phyloP scores from a whole-genome alignment of 2,888 invertebrate species.

The Rhagonycha lutea region DNA sequence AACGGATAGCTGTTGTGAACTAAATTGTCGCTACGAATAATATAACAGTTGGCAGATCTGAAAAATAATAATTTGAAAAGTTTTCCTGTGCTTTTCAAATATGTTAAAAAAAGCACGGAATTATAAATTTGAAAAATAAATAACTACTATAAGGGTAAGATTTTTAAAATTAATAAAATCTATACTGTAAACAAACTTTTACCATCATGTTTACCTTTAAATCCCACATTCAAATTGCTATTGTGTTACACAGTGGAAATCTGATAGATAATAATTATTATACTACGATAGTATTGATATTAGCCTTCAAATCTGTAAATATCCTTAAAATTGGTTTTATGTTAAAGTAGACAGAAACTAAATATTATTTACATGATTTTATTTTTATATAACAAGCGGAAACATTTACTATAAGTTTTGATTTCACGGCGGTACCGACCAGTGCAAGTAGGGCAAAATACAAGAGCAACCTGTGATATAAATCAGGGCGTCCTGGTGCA shows the following conservation, averaged over 20 bases:
- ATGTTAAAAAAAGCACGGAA: too few relatives aligned
- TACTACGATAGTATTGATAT: neutral
- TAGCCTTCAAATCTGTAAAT: neutral
- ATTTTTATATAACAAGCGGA: slow-evolving; percentile 29
- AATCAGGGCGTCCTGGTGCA: slow-evolving; percentile 49
- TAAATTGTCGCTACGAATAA: too few relatives aligned
- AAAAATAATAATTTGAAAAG: too few relatives aligned
- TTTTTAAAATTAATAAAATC: neutral
- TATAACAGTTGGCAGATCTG: too few relatives aligned
- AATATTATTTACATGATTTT: slow-evolving; percentile 26
- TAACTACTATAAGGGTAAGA: too few relatives aligned
- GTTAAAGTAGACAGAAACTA: slow-evolving; percentile 8
- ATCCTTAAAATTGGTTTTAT: slow-evolving; percentile 2
- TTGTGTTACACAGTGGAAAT: neutral
- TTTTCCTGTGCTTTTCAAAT: too few relatives aligned
- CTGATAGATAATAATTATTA: neutral
- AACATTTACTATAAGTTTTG: slow-evolving; percentile 32
- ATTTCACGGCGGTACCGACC: slow-evolving; percentile 41
- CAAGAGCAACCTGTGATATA: slow-evolving; percentile 48
- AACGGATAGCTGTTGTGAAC: too few relatives aligned
- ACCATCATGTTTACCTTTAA: neutral
- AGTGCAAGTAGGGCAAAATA: slow-evolving; percentile 37
- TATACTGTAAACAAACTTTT: neutral
- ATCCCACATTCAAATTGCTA: neutral
- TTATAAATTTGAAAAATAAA: too few relatives aligned